These are phyloP conservation scores for Caenorhabditis macrosperma DNA, from an alignment of 2,888 invertebrate species.

Conservation along the genomic window DNA sequence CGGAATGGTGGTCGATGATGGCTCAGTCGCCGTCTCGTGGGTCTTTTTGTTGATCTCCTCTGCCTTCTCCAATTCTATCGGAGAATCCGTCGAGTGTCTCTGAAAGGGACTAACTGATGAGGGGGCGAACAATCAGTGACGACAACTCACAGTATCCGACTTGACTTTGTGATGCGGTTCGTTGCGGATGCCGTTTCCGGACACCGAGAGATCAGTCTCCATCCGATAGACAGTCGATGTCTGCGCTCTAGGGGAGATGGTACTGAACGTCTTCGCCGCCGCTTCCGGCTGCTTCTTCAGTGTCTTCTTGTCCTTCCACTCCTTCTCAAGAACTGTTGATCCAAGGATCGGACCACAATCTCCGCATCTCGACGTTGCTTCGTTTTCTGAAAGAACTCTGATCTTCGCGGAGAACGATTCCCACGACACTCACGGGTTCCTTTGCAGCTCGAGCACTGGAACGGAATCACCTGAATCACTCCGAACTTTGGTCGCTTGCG, in stretches of 20 bases:
- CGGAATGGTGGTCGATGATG: too few relatives aligned
- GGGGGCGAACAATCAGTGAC: too few relatives aligned
- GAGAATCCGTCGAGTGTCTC: slow-evolving; percentile 46
- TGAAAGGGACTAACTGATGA: too few relatives aligned
- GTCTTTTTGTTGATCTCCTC: slow-evolving; percentile 49
- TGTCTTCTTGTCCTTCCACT: slow-evolving; percentile 42
- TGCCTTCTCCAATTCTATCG: slow-evolving; percentile 50
- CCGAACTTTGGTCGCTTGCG: slow-evolving; percentile 71
- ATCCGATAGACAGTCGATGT: slow-evolving; percentile 58
- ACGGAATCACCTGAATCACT: slow-evolving; percentile 73
- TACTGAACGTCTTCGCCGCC: not conserved
- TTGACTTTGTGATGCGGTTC: slow-evolving; percentile 40
- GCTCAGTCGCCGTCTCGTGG: not conserved
- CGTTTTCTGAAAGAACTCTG: not conserved
- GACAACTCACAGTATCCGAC: slow-evolving; percentile 44
- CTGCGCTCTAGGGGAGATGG: not conserved
- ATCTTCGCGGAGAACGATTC: not conserved
- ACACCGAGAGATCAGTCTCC: slow-evolving; percentile 60
- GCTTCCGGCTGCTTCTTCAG: not conserved
- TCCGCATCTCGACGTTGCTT: slow-evolving; percentile 53
- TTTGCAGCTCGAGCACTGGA: slow-evolving; percentile 72
- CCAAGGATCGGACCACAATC: slow-evolving; percentile 70
- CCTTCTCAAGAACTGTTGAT: slow-evolving; percentile 57
- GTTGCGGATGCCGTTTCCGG: slow-evolving; percentile 19
- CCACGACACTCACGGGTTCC: slow-evolving; percentile 49